Evolutionary conservation across 2,888 invertebrate genomes (phyloP).

Genomic region (Agrotis puta): DNA sequence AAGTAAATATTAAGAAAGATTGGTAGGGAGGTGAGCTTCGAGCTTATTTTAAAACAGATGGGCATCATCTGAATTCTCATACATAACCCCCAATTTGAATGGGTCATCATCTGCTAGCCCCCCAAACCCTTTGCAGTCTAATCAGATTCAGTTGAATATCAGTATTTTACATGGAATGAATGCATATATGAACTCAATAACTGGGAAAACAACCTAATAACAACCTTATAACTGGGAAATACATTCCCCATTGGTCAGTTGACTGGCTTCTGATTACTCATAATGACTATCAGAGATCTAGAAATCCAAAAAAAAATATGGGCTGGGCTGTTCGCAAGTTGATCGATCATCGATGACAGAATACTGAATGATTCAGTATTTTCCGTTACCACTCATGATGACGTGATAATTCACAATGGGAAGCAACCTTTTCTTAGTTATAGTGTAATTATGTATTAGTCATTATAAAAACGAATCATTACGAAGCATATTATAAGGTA

Average conservation of each 20-base stretch:
- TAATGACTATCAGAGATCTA: not conserved
- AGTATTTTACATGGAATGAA: not conserved
- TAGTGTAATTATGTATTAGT: slow-evolving; percentile 40
- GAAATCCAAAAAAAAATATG: not conserved
- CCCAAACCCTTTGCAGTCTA: not conserved
- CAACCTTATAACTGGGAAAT: too few species aligned
- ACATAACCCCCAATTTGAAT: too few species aligned
- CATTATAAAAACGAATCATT: slow-evolving; percentile 28
- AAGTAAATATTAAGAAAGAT: too few species aligned
- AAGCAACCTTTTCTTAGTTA: slow-evolving; percentile 9
- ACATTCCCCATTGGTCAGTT: too few species aligned
- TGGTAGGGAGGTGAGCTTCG: too few species aligned
- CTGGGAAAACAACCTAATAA: too few species aligned
- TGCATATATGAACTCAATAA: too few species aligned
- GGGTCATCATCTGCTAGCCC: not conserved
- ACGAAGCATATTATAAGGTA: not conserved
- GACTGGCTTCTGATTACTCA: not conserved
- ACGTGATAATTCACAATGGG: slow-evolving; percentile 18
- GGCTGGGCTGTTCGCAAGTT: not conserved
- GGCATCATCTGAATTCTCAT: too few species aligned
- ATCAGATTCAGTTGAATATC: not conserved
- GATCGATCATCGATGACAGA: not conserved
- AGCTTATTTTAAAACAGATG: too few species aligned
- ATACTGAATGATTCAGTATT: slow-evolving; percentile 14
- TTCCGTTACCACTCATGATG: slow-evolving; percentile 14